A percentile compares a stretch with the other conserved stretches of the same genome.
These are phyloP conservation scores for Panorpa germanica DNA, from an alignment of 2,888 invertebrate species.

Conservation along the genomic window DNA sequence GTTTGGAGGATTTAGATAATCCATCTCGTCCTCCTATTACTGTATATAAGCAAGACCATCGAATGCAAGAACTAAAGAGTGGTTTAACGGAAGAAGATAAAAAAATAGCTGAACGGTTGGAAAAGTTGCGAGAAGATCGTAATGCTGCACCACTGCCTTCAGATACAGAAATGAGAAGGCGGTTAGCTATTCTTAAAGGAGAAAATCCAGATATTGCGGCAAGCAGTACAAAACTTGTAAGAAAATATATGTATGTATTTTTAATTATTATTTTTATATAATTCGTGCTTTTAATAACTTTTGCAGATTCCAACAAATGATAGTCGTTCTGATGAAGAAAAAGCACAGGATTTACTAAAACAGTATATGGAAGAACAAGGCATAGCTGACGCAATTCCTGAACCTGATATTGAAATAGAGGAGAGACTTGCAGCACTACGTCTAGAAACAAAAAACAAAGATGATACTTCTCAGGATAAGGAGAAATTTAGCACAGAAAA, in stretches of 20 bases:
- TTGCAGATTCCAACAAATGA: no score
- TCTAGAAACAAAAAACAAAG: conserved; percentile 21
- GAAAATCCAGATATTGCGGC: conserved; percentile 15
- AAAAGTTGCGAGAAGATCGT: conserved; percentile 27
- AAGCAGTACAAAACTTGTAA: conserved; percentile 2
- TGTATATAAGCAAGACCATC: conserved; percentile 26
- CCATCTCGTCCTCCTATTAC: conserved; percentile 33
- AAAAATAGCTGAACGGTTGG: conserved; percentile 30
- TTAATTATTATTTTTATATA: neutral
- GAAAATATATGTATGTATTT: neutral
- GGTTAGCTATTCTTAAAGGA: conserved; percentile 30
- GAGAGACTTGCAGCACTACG: conserved; percentile 18
- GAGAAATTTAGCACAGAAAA: conserved; percentile 8
- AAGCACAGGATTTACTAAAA: neutral
- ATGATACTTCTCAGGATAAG: conserved; percentile 9
- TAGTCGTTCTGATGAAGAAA: no score
- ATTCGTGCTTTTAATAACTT: conserved; percentile 8
- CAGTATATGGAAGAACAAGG: conserved; percentile 30
- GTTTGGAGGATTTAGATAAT: conserved; percentile 31
- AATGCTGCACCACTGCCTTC: conserved; percentile 26
- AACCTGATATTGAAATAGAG: conserved; percentile 23
- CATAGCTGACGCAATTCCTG: conserved; percentile 25
- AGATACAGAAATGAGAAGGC: conserved; percentile 30
- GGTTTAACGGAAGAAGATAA: conserved; percentile 43
- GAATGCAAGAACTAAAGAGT: conserved; percentile 43